Evolutionary conservation across 2,113 vertebrate species (phyloP).

Genomic region (Campylomormyrus tamandua): DNA sequence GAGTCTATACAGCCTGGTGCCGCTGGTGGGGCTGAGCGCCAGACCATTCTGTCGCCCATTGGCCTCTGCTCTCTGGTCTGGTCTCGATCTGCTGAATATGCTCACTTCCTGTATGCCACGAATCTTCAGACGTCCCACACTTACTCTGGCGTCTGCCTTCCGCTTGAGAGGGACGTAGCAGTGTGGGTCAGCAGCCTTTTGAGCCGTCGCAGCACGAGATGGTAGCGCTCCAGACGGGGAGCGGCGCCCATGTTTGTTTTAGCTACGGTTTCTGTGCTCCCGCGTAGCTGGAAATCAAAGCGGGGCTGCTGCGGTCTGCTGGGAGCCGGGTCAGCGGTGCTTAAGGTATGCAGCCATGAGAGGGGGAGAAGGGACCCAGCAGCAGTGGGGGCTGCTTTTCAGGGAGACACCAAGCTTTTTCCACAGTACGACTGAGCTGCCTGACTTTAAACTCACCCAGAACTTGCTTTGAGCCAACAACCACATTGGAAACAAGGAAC

Average conservation of each 20-base stretch:
- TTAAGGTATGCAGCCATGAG: conserved; percentile 20
- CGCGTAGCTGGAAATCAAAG: conserved; percentile 11
- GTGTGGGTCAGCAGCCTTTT: not conserved
- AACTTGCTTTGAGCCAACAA: not conserved
- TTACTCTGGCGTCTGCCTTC: not conserved
- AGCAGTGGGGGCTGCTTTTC: not conserved
- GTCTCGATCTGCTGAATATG: not conserved
- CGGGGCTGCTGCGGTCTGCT: not conserved
- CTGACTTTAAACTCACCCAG: conserved; percentile 1
- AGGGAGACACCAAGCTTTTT: not conserved
- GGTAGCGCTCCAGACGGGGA: not conserved
- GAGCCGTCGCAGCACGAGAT: not conserved
- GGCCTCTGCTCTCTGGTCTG: not conserved
- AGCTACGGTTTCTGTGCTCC: conserved; percentile 21
- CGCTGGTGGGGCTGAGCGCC: not conserved
- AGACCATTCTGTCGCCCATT: not conserved
- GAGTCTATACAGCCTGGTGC: not conserved
- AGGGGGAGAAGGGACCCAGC: not conserved
- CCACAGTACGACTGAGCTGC: not conserved
- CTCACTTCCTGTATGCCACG: not conserved
- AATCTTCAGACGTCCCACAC: not conserved
- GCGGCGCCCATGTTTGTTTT: conserved; percentile 11
- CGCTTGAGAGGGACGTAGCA: not conserved
- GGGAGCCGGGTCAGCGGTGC: conserved; percentile 21
- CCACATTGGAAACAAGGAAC: conserved; percentile 9